phyloP scores from a whole-genome alignment of 2,888 invertebrate species.

The Rambutsinella grinnellia region DNA sequence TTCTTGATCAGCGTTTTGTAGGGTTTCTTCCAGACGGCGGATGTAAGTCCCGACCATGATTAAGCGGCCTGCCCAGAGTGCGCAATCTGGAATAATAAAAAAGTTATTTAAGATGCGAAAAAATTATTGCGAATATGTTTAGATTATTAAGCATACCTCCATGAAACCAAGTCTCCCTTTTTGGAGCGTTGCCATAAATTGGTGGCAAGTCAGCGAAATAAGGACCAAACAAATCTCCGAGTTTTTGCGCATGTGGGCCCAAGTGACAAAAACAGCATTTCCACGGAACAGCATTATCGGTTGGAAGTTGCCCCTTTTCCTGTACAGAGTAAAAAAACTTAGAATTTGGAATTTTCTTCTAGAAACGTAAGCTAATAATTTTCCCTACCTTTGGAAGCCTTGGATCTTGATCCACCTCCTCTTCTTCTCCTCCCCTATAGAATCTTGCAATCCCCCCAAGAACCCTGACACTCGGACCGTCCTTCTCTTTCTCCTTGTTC shows the following conservation, averaged over 20 bases:
- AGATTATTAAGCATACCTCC: constrained; percentile 58
- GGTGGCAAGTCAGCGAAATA: constrained; percentile 57
- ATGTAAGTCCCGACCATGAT: constrained; percentile 59
- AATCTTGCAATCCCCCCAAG: constrained; percentile 56
- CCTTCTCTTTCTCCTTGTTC: constrained; percentile 10
- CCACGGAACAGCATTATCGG: constrained; percentile 61
- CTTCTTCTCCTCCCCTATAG: constrained; percentile 58
- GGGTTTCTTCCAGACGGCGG: constrained; percentile 58
- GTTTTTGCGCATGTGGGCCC: constrained; percentile 58
- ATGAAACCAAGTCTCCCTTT: constrained; percentile 65
- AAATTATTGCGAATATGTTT: too few species aligned
- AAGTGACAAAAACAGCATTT: constrained; percentile 62
- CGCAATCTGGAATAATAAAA: constrained; percentile 56
- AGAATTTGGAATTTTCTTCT: background rate
- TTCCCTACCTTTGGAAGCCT: constrained; percentile 47
- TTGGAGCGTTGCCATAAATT: constrained; percentile 28
- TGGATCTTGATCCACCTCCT: constrained; percentile 58
- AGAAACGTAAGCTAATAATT: background rate
- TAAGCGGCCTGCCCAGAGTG: constrained; percentile 62
- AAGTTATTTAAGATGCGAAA: background rate
- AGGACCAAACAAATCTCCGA: constrained; percentile 65
- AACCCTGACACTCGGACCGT: constrained; percentile 56
- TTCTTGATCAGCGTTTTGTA: constrained; percentile 50
- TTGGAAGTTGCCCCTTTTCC: constrained; percentile 45
- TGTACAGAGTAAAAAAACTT: constrained; percentile 21